Evolutionary conservation across 1,140 invertebrate genomes (phyloP).

Genomic region (Brachionus plicatilis): DNA sequence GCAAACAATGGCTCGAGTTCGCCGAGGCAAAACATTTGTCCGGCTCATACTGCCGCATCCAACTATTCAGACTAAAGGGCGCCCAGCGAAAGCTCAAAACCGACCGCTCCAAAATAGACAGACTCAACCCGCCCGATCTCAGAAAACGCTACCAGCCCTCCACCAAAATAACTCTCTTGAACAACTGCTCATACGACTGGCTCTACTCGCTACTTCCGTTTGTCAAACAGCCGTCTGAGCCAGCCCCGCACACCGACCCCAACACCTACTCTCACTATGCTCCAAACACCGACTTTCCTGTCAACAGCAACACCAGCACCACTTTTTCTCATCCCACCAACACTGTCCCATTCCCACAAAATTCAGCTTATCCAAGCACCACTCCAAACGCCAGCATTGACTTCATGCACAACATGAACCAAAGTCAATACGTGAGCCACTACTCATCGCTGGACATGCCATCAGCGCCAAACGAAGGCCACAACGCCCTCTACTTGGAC

Average conservation of each 20-base stretch:
- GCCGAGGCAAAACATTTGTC: constrained; percentile 11
- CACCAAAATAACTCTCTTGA: constrained; percentile 30
- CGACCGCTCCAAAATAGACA: constrained; percentile 86
- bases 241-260: background rate
- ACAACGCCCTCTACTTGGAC: background rate
- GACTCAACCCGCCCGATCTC: constrained; percentile 51
- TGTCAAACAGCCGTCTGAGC: background rate
- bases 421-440: background rate
- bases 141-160: constrained; percentile 17
- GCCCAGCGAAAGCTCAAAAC: constrained; percentile 95
- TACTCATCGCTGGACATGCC: background rate
- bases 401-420: background rate
- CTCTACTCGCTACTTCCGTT: constrained; percentile 8
- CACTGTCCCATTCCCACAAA: background rate
- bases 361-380: background rate
- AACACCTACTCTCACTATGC: background rate
- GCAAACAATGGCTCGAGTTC: background rate
- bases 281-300: background rate
- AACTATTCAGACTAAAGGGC: constrained; percentile 77
- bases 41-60: constrained; percentile 57
- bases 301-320: too few relatives aligned
- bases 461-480: background rate
- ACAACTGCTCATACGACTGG: constrained; percentile 4
- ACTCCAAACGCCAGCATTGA: background rate
- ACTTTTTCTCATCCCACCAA: background rate